Percentiles rank a stretch among this genome's conserved stretches.
These are phyloP conservation scores for Arenaria interpres DNA, from an alignment of 2,113 vertebrate genomes.

Conservation along the genomic window DNA sequence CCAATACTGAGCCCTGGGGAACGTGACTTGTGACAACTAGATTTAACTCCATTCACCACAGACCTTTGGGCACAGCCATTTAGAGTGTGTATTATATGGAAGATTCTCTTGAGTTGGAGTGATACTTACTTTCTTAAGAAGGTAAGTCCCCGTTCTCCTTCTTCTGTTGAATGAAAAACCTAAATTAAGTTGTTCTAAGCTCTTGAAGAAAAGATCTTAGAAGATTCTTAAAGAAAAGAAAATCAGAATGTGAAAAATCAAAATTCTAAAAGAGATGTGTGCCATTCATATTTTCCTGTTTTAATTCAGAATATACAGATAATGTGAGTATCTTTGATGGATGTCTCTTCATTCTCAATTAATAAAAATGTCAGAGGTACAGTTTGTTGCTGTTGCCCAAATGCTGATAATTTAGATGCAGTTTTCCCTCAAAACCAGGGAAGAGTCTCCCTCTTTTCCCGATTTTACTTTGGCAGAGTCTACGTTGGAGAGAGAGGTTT, in stretches of 20 bases:
- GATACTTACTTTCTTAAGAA: neutral
- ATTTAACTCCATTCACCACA: neutral
- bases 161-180: neutral
- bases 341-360: neutral
- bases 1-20: neutral
- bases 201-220: neutral
- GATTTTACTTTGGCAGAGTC: neutral
- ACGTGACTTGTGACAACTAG: neutral
- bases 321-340: neutral
- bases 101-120: neutral
- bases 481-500: neutral
- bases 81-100: neutral
- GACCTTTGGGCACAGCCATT: neutral
- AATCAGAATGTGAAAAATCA: neutral
- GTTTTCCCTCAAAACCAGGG: neutral
- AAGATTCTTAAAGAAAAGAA: too few relatives aligned
- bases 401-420: neutral
- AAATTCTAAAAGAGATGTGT: neutral
- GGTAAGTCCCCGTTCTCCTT: neutral
- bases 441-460: neutral
- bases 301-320: neutral
- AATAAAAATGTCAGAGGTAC: neutral
- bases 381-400: neutral
- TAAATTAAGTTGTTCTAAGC: neutral
- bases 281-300: neutral